These are phyloP conservation scores for Anolis apletophallus DNA, from an alignment of 2,797 vertebrate species.

Conservation along the genomic window DNA sequence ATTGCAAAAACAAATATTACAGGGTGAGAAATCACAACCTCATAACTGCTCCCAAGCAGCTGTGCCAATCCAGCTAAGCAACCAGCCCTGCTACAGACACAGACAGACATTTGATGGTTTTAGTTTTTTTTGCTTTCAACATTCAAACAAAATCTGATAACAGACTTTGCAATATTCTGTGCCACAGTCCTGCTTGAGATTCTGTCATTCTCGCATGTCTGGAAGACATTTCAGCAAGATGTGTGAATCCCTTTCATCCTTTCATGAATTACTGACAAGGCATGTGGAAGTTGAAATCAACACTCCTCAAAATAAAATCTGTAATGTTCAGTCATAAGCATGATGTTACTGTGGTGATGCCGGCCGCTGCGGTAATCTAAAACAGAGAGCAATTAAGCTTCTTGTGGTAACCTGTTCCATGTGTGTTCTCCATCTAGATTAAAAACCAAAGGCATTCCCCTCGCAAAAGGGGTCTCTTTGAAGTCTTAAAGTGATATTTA, in stretches of 20 bases:
- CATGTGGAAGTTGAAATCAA: conserved; percentile 58
- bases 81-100: neutral
- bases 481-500: conserved; percentile 68
- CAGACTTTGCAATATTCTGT: conserved; percentile 52
- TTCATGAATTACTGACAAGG: conserved; percentile 65
- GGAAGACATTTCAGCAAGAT: conserved; percentile 65
- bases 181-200: conserved; percentile 53
- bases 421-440: conserved; percentile 58
- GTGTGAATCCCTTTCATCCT: conserved; percentile 61
- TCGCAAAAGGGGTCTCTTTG: conserved; percentile 66
- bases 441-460: conserved; percentile 60
- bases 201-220: conserved; percentile 55
- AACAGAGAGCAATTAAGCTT: conserved; percentile 61
- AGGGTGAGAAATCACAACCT: neutral
- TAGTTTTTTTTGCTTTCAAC: conserved; percentile 2
- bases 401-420: conserved; percentile 59
- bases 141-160: conserved; percentile 28
- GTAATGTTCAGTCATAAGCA: conserved; percentile 15
- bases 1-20: neutral
- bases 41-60: neutral
- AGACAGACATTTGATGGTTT: conserved; percentile 17
- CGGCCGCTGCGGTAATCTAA: conserved; percentile 61
- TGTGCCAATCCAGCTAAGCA: neutral
- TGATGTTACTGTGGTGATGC: conserved; percentile 45
- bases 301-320: conserved; percentile 36